Evolutionary conservation across 2,113 vertebrate species (phyloP), one percentile per base, ranked within the genome.

Genomic region (Mystacornis crossleyi): DNA sequence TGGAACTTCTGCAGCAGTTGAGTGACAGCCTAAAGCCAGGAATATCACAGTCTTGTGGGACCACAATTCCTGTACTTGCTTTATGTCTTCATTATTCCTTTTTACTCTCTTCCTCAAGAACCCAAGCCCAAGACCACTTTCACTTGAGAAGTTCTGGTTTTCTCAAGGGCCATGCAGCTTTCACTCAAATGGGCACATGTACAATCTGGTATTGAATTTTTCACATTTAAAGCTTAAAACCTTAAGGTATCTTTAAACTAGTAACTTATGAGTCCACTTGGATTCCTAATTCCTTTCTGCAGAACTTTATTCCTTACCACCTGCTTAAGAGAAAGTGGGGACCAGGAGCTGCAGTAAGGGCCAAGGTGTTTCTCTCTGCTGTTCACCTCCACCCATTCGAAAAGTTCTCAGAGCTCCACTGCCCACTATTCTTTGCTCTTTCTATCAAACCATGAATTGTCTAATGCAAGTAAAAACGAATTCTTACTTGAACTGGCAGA

Each of bases 401-500:
- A 73, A 78, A 89, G 21, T 15, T 61, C 58, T 57, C 80, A 43
- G 51, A 62, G 24, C 47, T 54, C 45, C 31, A 23, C 4, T 58
- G 36, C n/a, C 36, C 40, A n/a, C 24, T 38, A 6, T 8, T 47
- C 79, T 28, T 73, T 66, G 55, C 18, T 43, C 34, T 53, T 47
- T 48, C 31, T 58, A 26, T 45, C 48, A 64, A 81, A 65, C 13
- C 25, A 54, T 31, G 38, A 23, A 54, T 25, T 77, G 28, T 19
- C 29, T 29, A 23, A 31, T 11, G 26, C 40, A 89, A 93, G 12
- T 18, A 57, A 70, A 53, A 45, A 21, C 2, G 20, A 53, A 69
- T 36, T 98, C 99, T 99, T 98, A 99, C 99, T 99, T 99, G 98
- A 99, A 99, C 90, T 99, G 99, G 96, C 99, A 99, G 97, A 99